phyloP scores from a whole-genome alignment of 1,140 invertebrate species.

The Lamellibrachia luymesi region DNA sequence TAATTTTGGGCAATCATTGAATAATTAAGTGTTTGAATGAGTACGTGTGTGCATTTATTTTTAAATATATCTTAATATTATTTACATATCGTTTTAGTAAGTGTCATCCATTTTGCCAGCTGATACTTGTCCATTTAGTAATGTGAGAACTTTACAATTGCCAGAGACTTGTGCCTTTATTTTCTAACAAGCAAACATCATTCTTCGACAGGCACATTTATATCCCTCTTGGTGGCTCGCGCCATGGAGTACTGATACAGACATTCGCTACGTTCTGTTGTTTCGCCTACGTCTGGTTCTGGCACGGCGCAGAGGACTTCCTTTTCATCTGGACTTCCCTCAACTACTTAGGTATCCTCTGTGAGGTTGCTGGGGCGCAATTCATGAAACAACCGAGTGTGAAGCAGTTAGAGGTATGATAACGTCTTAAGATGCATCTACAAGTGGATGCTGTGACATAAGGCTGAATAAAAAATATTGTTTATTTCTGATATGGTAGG shows the following conservation, averaged over 20 bases:
- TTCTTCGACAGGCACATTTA: slow-evolving; percentile 74
- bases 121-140: background rate
- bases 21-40: too few relatives aligned
- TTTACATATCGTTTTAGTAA: background rate
- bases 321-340: slow-evolving; percentile 81
- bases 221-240: slow-evolving; percentile 65
- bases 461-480: too few relatives aligned
- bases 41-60: background rate
- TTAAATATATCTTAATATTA: background rate
- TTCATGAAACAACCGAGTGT: background rate
- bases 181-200: background rate
- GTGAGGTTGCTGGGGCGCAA: slow-evolving; percentile 63
- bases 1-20: background rate
- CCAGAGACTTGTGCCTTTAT: background rate
- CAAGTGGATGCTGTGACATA: too few relatives aligned
- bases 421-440: too few relatives aligned
- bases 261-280: slow-evolving; percentile 75
- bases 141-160: background rate
- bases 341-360: slow-evolving; percentile 75
- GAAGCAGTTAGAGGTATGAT: background rate
- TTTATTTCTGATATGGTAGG: too few relatives aligned
- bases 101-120: background rate
- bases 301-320: slow-evolving; percentile 79
- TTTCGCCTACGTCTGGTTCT: slow-evolving; percentile 83
- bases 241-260: slow-evolving; percentile 61